phyloP scores from a whole-genome alignment of 2,113 vertebrate genomes.

The Sander lucioperca region DNA sequence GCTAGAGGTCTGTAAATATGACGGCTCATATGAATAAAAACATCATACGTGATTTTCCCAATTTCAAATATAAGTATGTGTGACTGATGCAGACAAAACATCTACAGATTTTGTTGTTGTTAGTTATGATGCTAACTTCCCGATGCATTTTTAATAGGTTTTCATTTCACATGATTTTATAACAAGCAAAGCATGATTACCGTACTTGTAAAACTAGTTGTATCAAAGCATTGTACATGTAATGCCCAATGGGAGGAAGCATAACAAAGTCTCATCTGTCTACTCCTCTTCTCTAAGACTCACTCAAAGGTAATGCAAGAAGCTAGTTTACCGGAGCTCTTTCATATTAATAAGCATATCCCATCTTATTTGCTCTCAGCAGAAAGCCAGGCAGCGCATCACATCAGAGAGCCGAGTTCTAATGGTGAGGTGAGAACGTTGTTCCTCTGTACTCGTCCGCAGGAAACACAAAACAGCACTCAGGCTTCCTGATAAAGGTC shows the following conservation, averaged over 20 bases:
- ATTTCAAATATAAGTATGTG: constrained; percentile 36
- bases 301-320: constrained; percentile 82
- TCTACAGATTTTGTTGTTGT: constrained; percentile 27
- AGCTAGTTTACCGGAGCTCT: constrained; percentile 78
- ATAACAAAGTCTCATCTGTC: constrained; percentile 76
- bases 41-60: constrained; percentile 55
- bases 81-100: constrained; percentile 56
- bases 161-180: constrained; percentile 62
- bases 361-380: constrained; percentile 84
- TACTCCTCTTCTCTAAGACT: constrained; percentile 63
- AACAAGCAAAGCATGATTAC: constrained; percentile 74
- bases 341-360: constrained; percentile 85
- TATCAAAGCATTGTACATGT: constrained; percentile 73
- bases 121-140: constrained; percentile 34
- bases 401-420: constrained; percentile 82
- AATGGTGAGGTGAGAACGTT: constrained; percentile 79
- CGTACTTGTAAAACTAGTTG: constrained; percentile 70
- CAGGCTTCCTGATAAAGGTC: constrained; percentile 87
- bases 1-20: constrained; percentile 73
- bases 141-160: constrained; percentile 65
- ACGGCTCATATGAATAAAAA: constrained; percentile 59
- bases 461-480: constrained; percentile 91
- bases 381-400: constrained; percentile 75
- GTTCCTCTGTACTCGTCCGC: constrained; percentile 86
- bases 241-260: constrained; percentile 72